Evolutionary conservation across 2,113 vertebrate genomes (phyloP).

Genomic region (Gnathochromis pfefferi): DNA sequence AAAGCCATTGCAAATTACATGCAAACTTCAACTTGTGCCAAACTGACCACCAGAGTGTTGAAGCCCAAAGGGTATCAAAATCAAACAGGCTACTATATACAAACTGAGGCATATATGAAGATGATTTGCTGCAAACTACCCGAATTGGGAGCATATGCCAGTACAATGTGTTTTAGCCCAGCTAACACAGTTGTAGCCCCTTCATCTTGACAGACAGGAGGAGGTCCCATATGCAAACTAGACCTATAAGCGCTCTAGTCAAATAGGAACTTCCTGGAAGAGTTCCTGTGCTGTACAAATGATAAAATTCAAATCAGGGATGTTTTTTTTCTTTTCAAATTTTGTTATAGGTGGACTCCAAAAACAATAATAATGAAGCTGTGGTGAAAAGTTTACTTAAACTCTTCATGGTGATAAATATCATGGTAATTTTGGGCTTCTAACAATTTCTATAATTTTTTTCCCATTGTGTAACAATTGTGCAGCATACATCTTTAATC

Average conservation of each 20-base stretch:
- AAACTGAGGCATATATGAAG: background rate
- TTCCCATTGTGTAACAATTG: background rate
- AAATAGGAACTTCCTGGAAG: background rate
- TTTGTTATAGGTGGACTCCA: background rate
- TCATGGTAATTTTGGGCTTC: background rate
- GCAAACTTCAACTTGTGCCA: background rate
- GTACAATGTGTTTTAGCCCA: background rate
- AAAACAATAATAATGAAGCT: background rate
- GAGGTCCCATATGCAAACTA: background rate
- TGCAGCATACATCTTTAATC: background rate
- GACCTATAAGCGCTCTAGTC: background rate
- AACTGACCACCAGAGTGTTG: background rate
- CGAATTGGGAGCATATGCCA: background rate
- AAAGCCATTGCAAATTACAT: background rate
- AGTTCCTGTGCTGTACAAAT: background rate
- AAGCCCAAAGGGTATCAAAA: background rate
- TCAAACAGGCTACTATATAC: background rate
- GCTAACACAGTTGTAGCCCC: background rate
- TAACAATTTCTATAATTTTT: background rate
- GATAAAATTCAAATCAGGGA: background rate
- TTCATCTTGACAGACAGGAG: background rate
- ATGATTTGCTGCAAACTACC: background rate
- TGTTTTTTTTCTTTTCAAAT: background rate
- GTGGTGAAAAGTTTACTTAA: background rate
- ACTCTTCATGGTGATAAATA: background rate